These are phyloP conservation scores for Cyprinodon diabolis DNA, from an alignment of 2,797 vertebrate species.

Conservation along the genomic window DNA sequence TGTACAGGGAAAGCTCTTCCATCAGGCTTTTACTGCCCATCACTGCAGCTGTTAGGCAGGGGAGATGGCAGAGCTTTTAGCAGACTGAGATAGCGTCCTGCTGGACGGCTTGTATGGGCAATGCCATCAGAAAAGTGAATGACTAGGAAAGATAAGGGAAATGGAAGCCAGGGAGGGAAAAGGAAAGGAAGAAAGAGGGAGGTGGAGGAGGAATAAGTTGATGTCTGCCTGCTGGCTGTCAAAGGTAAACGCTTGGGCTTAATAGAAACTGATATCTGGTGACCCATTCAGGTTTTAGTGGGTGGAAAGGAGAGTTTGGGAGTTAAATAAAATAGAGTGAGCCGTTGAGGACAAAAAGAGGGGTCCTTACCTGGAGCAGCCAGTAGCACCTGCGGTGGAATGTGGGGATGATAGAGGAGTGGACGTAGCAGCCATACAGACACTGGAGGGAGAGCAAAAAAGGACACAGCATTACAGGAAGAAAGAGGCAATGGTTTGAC, in stretches of 20 bases:
- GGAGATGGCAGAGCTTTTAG: slow-evolving; percentile 77
- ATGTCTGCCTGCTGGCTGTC: slow-evolving; percentile 73
- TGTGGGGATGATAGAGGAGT: slow-evolving; percentile 99
- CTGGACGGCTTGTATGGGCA: slow-evolving; percentile 68
- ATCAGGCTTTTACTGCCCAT: slow-evolving; percentile 81
- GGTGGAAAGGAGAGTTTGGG: slow-evolving; percentile 37
- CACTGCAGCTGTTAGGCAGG: slow-evolving; percentile 72
- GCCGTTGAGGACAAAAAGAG: slow-evolving; percentile 31
- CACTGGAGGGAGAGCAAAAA: slow-evolving; percentile 79
- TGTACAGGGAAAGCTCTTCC: slow-evolving; percentile 68
- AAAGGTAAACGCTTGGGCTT: slow-evolving; percentile 64
- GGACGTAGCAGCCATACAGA: slow-evolving; percentile 99
- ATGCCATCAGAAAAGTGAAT: slow-evolving; percentile 75
- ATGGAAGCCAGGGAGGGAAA: slow-evolving; percentile 59
- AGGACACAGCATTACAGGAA: slow-evolving; percentile 39
- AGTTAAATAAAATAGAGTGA: slow-evolving; percentile 35
- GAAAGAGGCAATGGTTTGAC: slow-evolving; percentile 34
- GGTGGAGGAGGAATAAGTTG: slow-evolving; percentile 43
- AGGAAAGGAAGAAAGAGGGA: slow-evolving; percentile 25
- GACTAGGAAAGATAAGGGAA: slow-evolving; percentile 73
- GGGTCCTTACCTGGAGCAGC: slow-evolving; percentile 83
- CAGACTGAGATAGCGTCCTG: slow-evolving; percentile 69
- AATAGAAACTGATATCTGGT: slow-evolving; percentile 70
- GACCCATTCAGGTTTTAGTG: slow-evolving; percentile 51
- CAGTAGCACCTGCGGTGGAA: slow-evolving; percentile 94